Conservation (phyloP, 2,797 vertebrate genomes). For the Pristis pectinata region DNA sequence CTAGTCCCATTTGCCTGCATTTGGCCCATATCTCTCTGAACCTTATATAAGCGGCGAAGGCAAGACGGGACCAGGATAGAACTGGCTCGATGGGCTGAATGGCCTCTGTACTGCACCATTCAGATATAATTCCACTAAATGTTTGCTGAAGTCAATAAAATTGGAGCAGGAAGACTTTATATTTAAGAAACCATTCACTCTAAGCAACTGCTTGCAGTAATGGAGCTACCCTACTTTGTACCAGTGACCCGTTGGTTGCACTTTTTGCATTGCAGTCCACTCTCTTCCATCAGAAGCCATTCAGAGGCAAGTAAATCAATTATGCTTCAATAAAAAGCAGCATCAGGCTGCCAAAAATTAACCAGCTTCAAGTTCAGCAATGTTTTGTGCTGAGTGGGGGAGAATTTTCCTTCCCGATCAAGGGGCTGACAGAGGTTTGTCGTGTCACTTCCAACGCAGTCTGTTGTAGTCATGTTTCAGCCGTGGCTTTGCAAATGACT, state of each 20-base stretch:
- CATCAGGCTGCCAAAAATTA: not conserved
- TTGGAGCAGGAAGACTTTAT: not conserved
- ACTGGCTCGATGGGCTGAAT: not conserved
- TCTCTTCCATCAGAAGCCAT: not conserved
- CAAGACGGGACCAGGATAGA: too few relatives aligned
- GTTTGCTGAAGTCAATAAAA: not conserved
- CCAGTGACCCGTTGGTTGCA: not conserved
- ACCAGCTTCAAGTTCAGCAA: not conserved
- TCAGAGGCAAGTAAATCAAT: not conserved
- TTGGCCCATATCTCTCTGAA: too few relatives aligned
- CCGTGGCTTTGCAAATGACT: not conserved
- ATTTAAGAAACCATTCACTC: not conserved
- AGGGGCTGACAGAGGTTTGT: not conserved
- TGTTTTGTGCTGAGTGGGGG: not conserved
- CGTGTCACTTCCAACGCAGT: not conserved
- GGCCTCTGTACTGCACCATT: not conserved
- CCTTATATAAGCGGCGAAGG: too few relatives aligned
- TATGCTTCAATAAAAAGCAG: not conserved
- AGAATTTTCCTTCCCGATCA: not conserved
- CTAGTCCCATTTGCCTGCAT: too few relatives aligned
- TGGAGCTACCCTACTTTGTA: not conserved
- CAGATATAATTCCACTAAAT: not conserved
- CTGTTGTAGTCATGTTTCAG: not conserved
- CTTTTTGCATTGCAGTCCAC: not conserved
- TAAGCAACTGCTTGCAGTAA: not conserved